Base-by-base conservation (phyloP, 2,113 vertebrate genomes). In the Verasper variegatus region DNA sequence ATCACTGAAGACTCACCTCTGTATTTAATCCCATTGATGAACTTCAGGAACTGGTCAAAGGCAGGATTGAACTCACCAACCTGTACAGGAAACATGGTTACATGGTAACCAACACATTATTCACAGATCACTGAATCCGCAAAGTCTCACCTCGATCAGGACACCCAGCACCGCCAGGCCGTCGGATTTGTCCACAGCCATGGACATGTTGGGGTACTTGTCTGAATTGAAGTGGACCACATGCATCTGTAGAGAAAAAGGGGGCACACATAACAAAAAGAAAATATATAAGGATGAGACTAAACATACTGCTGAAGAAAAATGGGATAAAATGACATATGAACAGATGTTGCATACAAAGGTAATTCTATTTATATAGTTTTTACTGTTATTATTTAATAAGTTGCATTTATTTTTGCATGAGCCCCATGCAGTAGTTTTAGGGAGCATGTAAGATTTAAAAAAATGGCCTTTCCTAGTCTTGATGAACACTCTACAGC, bases 141-240 rank as follows among this genome's bases (percentile, higher is more conserved):
- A 49, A 3, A 0, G 54, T 17, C 95, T 93, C 91, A 99, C 98
- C 96, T 99, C 95, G 14, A 99, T 94, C 54, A 99, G 94, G 86
- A 97, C 84, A 23, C 96, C 98, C 42, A 99, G 85, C 78, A 99
- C 98, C 0, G 96, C 97, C 49, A 99, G 92, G 18, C 98, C 98
- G 9, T 97, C 95, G 0, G 92, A 85, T 86, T 97, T 96, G 89
- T 97, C 95, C 8, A 93, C 89, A 49, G 98, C 97, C 7, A 66
- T 57, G 49, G 94, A 90, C 58, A 95, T 17, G 37, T 95, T 94
- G n/a, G 90, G 83, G 40, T 99, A 99, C 78, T 94, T 96, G 69
- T 96, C 97, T 3, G 97, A 96, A 88, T 99, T 99, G 78, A 95
- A 99, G 88, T 98, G 97, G 15, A 99, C 97, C 18, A 99, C 86